Evolutionary conservation across 2,888 invertebrate genomes (phyloP), one percentile per base, ranked within the genome.

Genomic region (Arctia plantaginis): DNA sequence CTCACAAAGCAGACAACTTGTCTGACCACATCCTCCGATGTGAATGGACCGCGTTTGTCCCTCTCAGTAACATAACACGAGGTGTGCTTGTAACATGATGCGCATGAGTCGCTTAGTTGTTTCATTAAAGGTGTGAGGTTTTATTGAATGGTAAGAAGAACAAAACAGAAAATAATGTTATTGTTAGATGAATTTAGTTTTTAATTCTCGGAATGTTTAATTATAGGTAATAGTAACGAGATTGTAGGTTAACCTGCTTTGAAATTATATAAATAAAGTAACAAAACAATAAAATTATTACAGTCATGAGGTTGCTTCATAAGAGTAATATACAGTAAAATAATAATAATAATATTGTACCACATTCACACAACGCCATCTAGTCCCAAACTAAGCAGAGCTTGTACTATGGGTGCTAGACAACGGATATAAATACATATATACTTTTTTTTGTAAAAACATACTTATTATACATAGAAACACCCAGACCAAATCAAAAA

Each of bases 1-100:
- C 62, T 33, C 71, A 74, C 68, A 68, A 72, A 44, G 41, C 27
- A 69, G 41, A 76, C 80, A 74, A 75, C 76, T 71, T 74, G 66
- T 68, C 77, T 74, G 71, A 90, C 90, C 90, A 90, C 90, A 89
- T 90, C 90, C 90, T 86, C 81, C 72, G 79, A 78, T 89, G 90
- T 88, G 90, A 90, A 89, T 89, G 88, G 83, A 75, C 66, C 78
- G 67, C 77, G 69, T 72, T 65, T 77, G 78, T 82, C 84, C 88
- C 86, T 90, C 91, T 83, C 90, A 90, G 90, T 90, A 90, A 90
- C 85, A 77, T 78, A 83, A 90, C 85, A 75, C 71, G 66, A 39
- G 20, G 20, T 69, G 55, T 30, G 3, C 71, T 51, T 23, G 82
- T 83, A 83, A 83, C 35, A 67, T 64, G 83, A 83, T 81, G 79